Conservation (phyloP, 1,140 invertebrate genomes). For the Ganaspis sp. region DNA sequence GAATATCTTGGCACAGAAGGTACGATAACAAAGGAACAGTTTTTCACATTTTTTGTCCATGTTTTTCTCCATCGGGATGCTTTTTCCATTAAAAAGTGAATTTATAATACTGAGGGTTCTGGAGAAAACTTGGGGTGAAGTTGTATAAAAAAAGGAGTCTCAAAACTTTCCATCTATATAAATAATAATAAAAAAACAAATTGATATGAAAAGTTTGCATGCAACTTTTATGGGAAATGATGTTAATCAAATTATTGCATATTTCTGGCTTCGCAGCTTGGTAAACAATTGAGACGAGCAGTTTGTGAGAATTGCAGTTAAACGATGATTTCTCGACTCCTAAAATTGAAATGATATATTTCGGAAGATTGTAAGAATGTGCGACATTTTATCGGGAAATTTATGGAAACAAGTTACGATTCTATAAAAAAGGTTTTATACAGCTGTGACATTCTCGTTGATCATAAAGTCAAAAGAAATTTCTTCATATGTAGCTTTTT, state of each 20-base stretch:
- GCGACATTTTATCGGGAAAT: constrained; percentile 10
- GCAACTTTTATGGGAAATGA: no score
- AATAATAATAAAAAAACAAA: not conserved
- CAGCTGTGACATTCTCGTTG: not conserved
- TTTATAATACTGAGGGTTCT: not conserved
- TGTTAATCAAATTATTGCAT: no score
- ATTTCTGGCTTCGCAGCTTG: not conserved
- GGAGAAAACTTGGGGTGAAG: not conserved
- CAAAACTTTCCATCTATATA: not conserved
- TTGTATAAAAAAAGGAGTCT: not conserved
- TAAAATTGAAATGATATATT: constrained; percentile 24
- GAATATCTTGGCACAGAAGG: not conserved
- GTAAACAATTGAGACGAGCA: not conserved
- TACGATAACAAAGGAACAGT: not conserved
- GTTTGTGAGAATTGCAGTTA: not conserved
- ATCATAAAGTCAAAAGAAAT: not conserved
- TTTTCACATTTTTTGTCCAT: constrained; percentile 1
- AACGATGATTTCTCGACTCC: not conserved
- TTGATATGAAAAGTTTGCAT: not conserved
- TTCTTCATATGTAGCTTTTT: not conserved
- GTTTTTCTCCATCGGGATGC: constrained; percentile 2
- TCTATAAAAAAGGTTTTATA: constrained; percentile 25
- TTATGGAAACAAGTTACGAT: constrained; percentile 16
- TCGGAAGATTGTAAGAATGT: not conserved
- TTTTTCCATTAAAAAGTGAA: constrained; percentile 24